Conservation (phyloP, 2,888 invertebrate genomes). For the Dyspetes luteomarginatus region DNA sequence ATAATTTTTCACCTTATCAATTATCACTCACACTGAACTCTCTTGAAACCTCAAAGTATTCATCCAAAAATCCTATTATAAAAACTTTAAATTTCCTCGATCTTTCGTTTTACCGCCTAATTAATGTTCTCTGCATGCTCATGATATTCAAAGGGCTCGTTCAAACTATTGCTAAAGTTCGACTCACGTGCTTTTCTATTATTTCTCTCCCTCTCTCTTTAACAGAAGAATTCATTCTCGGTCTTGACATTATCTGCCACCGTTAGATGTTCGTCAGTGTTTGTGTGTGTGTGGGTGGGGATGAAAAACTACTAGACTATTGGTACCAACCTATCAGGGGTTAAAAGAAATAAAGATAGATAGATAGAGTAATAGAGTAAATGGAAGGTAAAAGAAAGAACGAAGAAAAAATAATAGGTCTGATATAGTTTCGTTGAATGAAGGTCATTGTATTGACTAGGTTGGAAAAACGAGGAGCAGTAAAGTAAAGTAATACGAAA, state of each 20-base stretch:
- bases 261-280: background rate
- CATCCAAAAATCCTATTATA: too few species aligned
- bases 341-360: conserved; percentile 40
- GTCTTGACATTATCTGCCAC: conserved; percentile 5
- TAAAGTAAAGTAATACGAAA: conserved; percentile 1
- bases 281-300: background rate
- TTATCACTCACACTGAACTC: too few species aligned
- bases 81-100: too few species aligned
- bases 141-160: too few species aligned
- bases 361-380: conserved; percentile 42
- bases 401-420: conserved; percentile 14
- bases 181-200: background rate
- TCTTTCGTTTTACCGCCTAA: too few species aligned
- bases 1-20: too few species aligned
- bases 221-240: background rate
- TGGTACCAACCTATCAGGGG: conserved; percentile 24
- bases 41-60: too few species aligned
- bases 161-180: too few species aligned
- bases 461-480: conserved; percentile 1
- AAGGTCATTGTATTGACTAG: conserved; percentile 49
- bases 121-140: too few species aligned
- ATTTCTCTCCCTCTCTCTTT: too few species aligned
- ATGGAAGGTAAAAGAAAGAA: conserved; percentile 22
- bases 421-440: conserved; percentile 49
- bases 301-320: conserved; percentile 40